Percentiles rank a stretch among this genome's conserved stretches.
These are phyloP conservation scores for Pteruthius melanotis DNA, from an alignment of 2,113 vertebrate genomes.

Conservation along the genomic window DNA sequence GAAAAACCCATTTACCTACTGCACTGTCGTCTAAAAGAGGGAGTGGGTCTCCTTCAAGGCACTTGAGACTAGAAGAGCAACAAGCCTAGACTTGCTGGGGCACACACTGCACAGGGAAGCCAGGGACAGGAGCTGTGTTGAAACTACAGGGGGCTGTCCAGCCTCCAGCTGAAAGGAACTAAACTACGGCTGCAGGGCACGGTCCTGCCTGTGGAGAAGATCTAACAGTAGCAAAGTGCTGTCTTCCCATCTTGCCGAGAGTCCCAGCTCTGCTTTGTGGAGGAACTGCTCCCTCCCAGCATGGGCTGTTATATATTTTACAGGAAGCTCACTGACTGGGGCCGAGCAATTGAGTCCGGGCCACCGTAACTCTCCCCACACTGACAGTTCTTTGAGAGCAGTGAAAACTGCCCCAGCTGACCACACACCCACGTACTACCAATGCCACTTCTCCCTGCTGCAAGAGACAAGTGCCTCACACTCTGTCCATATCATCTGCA, in stretches of 20 bases:
- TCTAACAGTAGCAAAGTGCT: not conserved
- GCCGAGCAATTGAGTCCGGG: not conserved
- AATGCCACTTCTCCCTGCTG: not conserved
- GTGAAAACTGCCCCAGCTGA: not conserved
- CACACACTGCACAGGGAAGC: not conserved
- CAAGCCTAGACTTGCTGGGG: not conserved
- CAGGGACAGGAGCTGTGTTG: not conserved
- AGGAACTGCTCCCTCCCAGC: not conserved
- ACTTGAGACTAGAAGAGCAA: not conserved
- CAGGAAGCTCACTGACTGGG: not conserved
- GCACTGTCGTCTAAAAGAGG: not conserved
- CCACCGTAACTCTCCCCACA: not conserved
- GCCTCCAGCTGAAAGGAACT: not conserved
- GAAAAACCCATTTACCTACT: not conserved
- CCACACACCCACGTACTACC: not conserved
- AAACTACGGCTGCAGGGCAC: not conserved
- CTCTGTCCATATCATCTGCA: not conserved
- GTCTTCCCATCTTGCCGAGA: not conserved
- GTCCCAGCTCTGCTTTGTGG: not conserved
- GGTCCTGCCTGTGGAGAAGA: not conserved
- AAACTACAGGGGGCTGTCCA: not conserved
- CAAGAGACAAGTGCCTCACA: not conserved
- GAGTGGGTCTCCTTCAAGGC: not conserved
- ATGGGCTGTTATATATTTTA: not conserved
- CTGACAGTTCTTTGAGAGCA: rapidly evolving